Conservation (phyloP, 2,113 vertebrate species). For the Anolis sagrei region DNA sequence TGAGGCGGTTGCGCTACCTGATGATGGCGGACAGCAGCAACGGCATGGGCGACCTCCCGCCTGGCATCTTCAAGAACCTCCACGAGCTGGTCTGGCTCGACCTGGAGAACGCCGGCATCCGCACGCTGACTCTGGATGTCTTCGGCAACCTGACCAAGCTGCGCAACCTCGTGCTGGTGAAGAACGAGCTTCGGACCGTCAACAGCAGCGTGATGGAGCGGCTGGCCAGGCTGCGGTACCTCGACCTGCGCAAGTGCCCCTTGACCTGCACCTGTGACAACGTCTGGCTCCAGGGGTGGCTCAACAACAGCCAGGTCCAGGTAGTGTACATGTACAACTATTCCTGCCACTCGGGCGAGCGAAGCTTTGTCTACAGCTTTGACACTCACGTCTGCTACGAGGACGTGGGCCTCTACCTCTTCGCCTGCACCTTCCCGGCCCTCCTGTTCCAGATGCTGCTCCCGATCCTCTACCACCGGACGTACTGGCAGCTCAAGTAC, state of each 20-base stretch:
- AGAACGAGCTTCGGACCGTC: conserved; percentile 79
- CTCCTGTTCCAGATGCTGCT: conserved; percentile 74
- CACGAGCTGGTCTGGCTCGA: conserved; percentile 70
- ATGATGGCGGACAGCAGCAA: conserved; percentile 76
- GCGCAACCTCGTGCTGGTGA: conserved; percentile 71
- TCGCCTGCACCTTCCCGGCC: conserved; percentile 67
- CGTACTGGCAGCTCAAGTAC: conserved; percentile 84
- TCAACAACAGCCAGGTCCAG: conserved; percentile 64
- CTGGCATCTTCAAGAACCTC: conserved; percentile 85
- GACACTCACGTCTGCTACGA: conserved; percentile 80
- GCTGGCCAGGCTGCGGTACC: conserved; percentile 77
- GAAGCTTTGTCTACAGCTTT: conserved; percentile 71
- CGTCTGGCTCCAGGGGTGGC: conserved; percentile 67
- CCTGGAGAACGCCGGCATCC: conserved; percentile 80
- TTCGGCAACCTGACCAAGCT: conserved; percentile 84
- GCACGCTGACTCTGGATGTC: conserved; percentile 76
- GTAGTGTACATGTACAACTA: conserved; percentile 79
- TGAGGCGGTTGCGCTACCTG: conserved; percentile 75
- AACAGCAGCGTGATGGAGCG: conserved; percentile 61
- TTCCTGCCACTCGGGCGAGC: conserved; percentile 60
- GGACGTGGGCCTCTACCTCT: conserved; percentile 77
- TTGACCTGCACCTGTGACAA: conserved; percentile 81
- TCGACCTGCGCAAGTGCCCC: conserved; percentile 83
- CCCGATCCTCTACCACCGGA: conserved; percentile 78
- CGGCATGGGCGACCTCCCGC: conserved; percentile 67